Evolutionary conservation across 2,888 invertebrate species (phyloP).

Genomic region (Hydrotaea diabolus): DNA sequence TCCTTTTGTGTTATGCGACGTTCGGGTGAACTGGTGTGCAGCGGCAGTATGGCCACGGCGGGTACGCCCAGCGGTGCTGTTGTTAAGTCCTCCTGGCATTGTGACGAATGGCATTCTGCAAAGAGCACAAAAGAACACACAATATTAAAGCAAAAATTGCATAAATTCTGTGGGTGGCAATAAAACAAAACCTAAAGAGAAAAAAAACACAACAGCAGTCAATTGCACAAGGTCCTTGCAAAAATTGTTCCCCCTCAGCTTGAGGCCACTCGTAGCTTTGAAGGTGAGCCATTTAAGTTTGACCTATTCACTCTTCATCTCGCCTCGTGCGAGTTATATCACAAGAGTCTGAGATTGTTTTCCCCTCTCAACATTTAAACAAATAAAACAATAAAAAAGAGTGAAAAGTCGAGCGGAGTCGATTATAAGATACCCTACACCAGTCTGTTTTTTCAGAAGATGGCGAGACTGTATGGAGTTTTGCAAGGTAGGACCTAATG

Average conservation of each 20-base stretch:
- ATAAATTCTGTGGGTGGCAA: neutral
- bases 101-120: slow-evolving; percentile 78
- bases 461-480: too few species aligned
- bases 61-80: slow-evolving; percentile 77
- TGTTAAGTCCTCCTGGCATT: slow-evolving; percentile 77
- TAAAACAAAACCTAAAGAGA: too few species aligned
- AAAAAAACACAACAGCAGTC: neutral
- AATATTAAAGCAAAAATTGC: slow-evolving; percentile 3
- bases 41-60: slow-evolving; percentile 80
- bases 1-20: slow-evolving; percentile 83
- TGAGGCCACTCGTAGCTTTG: too few species aligned
- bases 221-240: neutral
- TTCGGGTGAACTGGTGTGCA: slow-evolving; percentile 81
- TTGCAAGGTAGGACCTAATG: too few species aligned
- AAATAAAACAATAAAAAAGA: too few species aligned
- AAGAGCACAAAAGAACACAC: slow-evolving; percentile 25
- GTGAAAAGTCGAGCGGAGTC: too few species aligned
- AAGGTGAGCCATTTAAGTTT: slow-evolving; percentile 8
- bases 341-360: neutral
- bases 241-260: neutral
- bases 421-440: too few species aligned
- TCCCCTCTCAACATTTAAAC: neutral
- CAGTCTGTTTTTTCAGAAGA: too few species aligned
- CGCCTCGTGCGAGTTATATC: neutral
- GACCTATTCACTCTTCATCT: slow-evolving; percentile 3